A percentile compares a stretch with the other conserved stretches of the same genome.
Conservation (phyloP, 2,113 vertebrate species). For the Chaetorhynchus papuensis region DNA sequence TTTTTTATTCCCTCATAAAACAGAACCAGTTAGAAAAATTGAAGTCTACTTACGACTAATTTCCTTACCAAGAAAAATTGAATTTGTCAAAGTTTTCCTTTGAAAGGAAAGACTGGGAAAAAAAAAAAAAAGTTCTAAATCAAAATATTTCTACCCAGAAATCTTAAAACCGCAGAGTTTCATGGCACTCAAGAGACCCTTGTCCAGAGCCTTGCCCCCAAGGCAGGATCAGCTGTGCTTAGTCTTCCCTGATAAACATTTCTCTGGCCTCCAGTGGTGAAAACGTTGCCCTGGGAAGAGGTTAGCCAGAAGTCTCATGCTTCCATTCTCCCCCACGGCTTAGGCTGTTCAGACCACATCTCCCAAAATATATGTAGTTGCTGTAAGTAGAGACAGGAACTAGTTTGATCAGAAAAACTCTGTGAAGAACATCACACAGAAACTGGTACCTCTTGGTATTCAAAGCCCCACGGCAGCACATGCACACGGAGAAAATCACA, state of each 20-base stretch:
- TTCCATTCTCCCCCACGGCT: neutral
- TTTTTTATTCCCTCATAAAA: neutral
- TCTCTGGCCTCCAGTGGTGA: neutral
- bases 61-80: neutral
- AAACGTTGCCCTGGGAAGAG: neutral
- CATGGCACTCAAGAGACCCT: rapidly evolving
- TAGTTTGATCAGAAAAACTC: neutral
- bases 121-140: neutral
- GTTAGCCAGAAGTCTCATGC: neutral
- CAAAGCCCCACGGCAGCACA: neutral
- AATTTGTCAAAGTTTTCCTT: neutral
- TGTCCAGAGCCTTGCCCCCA: neutral
- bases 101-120: neutral
- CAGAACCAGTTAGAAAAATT: neutral
- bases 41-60: neutral
- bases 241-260: neutral
- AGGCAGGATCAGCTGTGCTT: neutral
- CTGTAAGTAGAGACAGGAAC: neutral
- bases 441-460: neutral
- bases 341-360: neutral
- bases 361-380: neutral
- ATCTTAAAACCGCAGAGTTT: neutral
- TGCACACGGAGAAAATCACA: rapidly evolving
- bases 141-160: neutral
- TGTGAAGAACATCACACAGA: neutral